phyloP scores from a whole-genome alignment of 2,888 invertebrate species.

The Oscheius sp. region DNA sequence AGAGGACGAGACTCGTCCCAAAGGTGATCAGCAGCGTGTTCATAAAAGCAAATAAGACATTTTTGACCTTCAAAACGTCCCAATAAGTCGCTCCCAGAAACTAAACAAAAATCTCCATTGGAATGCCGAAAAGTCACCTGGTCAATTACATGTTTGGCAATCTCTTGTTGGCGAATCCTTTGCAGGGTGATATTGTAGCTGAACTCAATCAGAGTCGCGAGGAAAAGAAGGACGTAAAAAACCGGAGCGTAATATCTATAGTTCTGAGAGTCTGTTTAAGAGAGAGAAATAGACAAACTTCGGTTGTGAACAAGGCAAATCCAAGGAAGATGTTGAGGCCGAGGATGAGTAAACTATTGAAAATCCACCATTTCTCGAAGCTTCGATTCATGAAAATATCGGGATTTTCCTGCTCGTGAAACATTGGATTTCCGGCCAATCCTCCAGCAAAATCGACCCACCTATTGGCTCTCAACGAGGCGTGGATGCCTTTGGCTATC shows the following conservation, averaged over 20 bases:
- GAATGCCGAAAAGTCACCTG: not conserved
- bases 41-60: not conserved
- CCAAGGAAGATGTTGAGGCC: not conserved
- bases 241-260: not conserved
- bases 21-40: not conserved
- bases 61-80: not conserved
- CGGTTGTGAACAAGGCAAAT: not conserved
- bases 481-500: not conserved
- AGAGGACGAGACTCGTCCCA: not conserved
- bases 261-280: not conserved
- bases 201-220: not conserved
- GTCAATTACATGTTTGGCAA: not conserved
- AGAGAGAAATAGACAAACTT: not conserved
- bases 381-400: not conserved
- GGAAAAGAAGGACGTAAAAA: not conserved
- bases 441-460: not conserved
- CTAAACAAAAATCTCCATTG: not conserved
- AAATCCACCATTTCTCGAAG: constrained; percentile 18
- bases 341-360: constrained; percentile 6
- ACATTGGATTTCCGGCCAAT: constrained; percentile 6
- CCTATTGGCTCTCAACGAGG: not conserved
- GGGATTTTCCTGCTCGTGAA: not conserved
- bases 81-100: not conserved
- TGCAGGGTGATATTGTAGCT: not conserved
- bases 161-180: not conserved